Conservation (phyloP, 2,797 vertebrate species). For the Okamejei kenojei region DNA sequence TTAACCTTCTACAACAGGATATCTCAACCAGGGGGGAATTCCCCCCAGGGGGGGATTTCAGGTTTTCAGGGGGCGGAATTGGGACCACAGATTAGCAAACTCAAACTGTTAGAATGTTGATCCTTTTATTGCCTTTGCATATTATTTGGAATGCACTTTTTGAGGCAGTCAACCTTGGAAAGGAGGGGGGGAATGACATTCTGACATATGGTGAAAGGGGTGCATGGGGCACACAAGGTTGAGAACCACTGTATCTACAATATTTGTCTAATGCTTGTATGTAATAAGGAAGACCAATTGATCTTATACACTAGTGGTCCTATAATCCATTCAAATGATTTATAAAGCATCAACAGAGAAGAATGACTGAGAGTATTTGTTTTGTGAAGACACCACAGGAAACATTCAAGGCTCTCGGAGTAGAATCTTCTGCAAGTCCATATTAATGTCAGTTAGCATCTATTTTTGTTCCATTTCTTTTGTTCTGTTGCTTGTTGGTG, state of each 20-base stretch:
- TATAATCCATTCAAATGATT: neutral
- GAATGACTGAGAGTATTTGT: slow-evolving; percentile 7
- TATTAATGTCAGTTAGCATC: neutral
- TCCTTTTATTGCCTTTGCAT: too few relatives aligned
- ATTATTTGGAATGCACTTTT: too few relatives aligned
- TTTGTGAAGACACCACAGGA: neutral
- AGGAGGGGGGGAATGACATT: too few relatives aligned
- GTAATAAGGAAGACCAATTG: neutral
- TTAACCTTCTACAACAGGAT: neutral
- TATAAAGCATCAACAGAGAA: neutral
- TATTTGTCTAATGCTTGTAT: neutral
- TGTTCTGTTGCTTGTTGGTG: slow-evolving; percentile 15
- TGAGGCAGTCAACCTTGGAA: too few relatives aligned
- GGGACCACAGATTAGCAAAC: too few relatives aligned
- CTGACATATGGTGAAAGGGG: too few relatives aligned
- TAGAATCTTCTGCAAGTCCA: neutral
- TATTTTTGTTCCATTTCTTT: slow-evolving; percentile 27
- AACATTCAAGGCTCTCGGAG: neutral
- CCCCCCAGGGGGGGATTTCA: too few relatives aligned
- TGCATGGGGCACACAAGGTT: too few relatives aligned
- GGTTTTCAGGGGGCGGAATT: too few relatives aligned
- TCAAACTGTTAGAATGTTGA: too few relatives aligned
- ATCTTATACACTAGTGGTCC: neutral
- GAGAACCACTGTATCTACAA: too few relatives aligned
- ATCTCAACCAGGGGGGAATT: too few relatives aligned